Evolutionary conservation across 2,888 invertebrate species (phyloP), one percentile per base, ranked within the genome.

Genomic region (Brachypalpus laphriformis): DNA sequence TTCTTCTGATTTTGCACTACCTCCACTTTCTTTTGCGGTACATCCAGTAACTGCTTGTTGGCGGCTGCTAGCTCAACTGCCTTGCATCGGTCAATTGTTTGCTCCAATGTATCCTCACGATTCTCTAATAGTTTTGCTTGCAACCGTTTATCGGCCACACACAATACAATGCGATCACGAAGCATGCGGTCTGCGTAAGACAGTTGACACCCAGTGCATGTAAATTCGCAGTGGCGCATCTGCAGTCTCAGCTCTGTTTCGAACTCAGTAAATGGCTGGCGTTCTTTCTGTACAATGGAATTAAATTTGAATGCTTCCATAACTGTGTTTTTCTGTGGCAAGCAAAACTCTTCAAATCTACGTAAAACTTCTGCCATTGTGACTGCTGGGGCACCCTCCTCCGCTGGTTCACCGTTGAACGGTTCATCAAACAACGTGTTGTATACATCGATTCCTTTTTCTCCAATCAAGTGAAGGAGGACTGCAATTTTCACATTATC

Each of bases 301-400:
- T 80, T 80, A 20, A 74, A 81, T 77, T 87, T 86, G 59, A 65
- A 85, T 37, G 82, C 45, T 42, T 87, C 77, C 82, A 86, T 87
- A n/a, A 72, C 71, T 14, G 47, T 66, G 25, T 74, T 72, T 57
- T 51, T 80, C 34, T 56, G 59, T 34, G 65, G 54, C 22, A 72
- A 72, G 47, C 45, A 70, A 57, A 70, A 70, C 40, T 14, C 20
- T 57, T 70, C 68, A 68, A 68, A 57, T 42, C 56, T 31, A 31
- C 40, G 68, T 68, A 68, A 51, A 25, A 42, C 68, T 57, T 70
- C 45, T 45, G 28, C 40, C 47, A 70, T n/a, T 18, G 56, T 16
- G 18, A 70, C 40, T 42, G 54, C 68, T 20, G 9, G 9, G 42
- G 56, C 71, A 34, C n/a, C n/a, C n/a, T n/a, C n/a, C n/a, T n/a